Evolutionary conservation across 2,888 invertebrate species (phyloP).

Genomic region (Zygogramma bicolorata): DNA sequence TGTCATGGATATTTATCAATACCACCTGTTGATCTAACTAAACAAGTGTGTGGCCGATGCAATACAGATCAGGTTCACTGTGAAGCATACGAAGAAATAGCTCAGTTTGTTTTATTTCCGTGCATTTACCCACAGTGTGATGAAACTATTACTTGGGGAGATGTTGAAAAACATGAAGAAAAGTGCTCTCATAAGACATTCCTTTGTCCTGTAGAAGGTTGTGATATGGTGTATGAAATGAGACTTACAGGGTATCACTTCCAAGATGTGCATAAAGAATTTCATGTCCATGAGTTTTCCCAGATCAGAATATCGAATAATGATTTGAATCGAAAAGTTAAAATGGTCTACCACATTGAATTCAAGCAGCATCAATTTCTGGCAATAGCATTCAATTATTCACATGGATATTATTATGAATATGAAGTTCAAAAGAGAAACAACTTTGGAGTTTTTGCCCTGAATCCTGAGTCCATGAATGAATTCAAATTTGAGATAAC

Average conservation of each 20-base stretch:
- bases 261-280: neutral
- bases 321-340: no score
- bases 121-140: constrained; percentile 9
- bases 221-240: neutral
- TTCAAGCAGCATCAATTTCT: neutral
- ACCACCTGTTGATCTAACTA: neutral
- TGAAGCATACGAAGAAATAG: neutral
- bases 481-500: neutral
- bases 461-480: neutral
- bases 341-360: neutral
- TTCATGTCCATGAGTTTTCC: neutral
- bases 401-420: neutral
- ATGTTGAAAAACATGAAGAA: constrained; percentile 4
- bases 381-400: no score
- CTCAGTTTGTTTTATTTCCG: constrained; percentile 16
- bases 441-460: neutral
- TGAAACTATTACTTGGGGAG: constrained; percentile 4
- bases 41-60: neutral
- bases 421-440: neutral
- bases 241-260: neutral
- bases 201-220: constrained; percentile 8
- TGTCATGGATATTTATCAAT: neutral
- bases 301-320: no score
- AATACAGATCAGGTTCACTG: neutral
- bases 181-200: constrained; percentile 11